Evolutionary conservation across 2,113 vertebrate genomes (phyloP).

Genomic region (Scartelaos histophorus): DNA sequence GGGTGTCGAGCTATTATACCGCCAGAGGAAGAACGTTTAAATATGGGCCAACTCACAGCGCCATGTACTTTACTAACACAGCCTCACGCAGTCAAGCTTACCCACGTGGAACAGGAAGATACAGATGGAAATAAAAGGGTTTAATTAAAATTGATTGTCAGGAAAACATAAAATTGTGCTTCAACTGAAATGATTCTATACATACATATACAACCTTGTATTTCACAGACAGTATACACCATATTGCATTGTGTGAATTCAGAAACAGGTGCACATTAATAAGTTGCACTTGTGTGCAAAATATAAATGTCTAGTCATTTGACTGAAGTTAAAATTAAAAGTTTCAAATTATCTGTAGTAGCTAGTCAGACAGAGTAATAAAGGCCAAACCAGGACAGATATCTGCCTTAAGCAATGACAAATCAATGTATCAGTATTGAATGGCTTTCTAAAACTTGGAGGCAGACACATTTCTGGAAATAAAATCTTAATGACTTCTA

Average conservation of each 20-base stretch:
- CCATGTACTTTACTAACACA: background rate
- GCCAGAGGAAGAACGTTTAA: conserved; percentile 39
- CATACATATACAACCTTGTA: conserved; percentile 35
- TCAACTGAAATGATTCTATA: conserved; percentile 45
- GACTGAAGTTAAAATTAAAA: background rate
- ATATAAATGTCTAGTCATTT: background rate
- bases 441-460: background rate
- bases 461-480: background rate
- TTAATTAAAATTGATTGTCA: conserved; percentile 79
- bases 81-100: conserved; percentile 14
- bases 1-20: conserved; percentile 40
- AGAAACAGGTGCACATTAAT: conserved; percentile 3
- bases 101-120: conserved; percentile 1
- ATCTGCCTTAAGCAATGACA: too few species aligned
- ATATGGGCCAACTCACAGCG: conserved; percentile 27
- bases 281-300: background rate
- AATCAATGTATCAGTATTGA: background rate
- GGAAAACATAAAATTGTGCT: conserved; percentile 63
- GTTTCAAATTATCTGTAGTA: too few species aligned
- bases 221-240: conserved; percentile 62
- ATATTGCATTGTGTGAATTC: conserved; percentile 49
- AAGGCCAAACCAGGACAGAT: too few species aligned
- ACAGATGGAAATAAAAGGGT: conserved; percentile 57
- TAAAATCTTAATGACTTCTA: background rate
- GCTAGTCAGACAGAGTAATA: too few species aligned